Percentiles rank a stretch among this genome's conserved stretches.
Evolutionary conservation across 2,797 vertebrate genomes (phyloP).

Genomic region (Percopsis omiscomaycus): DNA sequence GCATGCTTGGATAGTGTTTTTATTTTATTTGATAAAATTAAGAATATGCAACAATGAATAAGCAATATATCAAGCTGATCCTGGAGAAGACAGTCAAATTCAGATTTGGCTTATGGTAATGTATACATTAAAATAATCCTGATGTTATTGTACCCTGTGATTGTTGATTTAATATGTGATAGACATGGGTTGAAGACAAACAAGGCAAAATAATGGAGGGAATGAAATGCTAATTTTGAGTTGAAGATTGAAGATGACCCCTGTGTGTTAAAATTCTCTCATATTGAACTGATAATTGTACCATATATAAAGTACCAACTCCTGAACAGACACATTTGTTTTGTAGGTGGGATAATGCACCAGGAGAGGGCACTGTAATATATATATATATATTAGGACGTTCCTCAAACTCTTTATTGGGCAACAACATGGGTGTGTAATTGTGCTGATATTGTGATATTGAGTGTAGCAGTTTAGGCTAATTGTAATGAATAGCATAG

Average conservation of each 20-base stretch:
- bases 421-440: constrained; percentile 22
- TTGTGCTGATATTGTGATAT: constrained; percentile 23
- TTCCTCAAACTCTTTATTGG: constrained; percentile 31
- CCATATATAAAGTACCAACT: constrained; percentile 11
- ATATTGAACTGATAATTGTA: not conserved
- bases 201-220: not conserved
- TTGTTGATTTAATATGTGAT: not conserved
- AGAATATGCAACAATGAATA: not conserved
- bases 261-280: not conserved
- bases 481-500: constrained; percentile 23
- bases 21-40: no score
- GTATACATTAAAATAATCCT: not conserved
- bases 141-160: not conserved
- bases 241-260: no score
- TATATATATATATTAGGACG: constrained; percentile 23
- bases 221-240: not conserved
- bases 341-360: constrained; percentile 37
- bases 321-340: not conserved
- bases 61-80: not conserved
- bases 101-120: not conserved
- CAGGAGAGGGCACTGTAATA: constrained; percentile 66
- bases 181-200: not conserved
- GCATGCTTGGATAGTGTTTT: not conserved
- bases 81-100: not conserved
- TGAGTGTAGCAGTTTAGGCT: constrained; percentile 14